These are phyloP conservation scores for Lineus longissimus DNA, from an alignment of 1,140 invertebrate species.

Conservation along the genomic window DNA sequence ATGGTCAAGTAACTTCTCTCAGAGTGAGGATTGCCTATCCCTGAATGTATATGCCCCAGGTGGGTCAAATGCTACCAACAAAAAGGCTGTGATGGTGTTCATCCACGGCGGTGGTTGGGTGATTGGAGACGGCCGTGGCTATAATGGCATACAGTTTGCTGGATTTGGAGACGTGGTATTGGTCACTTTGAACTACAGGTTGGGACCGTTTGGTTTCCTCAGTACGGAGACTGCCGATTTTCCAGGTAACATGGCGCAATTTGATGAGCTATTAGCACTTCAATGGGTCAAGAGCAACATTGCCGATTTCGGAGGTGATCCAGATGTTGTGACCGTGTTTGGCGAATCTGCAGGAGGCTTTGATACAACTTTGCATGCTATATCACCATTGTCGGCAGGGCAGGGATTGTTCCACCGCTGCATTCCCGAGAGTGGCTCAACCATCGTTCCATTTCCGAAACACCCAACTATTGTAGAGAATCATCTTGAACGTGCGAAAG, in stretches of 20 bases:
- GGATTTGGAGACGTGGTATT: neutral
- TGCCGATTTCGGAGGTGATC: constrained; percentile 37
- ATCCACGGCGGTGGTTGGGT: constrained; percentile 25
- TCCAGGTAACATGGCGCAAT: constrained; percentile 70
- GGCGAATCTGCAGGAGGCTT: constrained; percentile 15
- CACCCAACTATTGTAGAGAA: too few species aligned
- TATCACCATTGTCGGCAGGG: neutral
- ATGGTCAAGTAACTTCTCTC: neutral
- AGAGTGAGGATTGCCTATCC: constrained; percentile 21
- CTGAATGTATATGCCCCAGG: constrained; percentile 23
- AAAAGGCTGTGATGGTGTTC: constrained; percentile 22
- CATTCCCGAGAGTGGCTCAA: neutral
- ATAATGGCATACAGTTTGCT: neutral
- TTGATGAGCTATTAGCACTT: constrained; percentile 68
- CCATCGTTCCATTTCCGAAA: neutral
- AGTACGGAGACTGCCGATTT: neutral
- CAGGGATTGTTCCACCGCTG: neutral
- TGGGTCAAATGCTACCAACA: neutral
- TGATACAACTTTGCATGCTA: neutral
- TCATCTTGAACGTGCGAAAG: neutral
- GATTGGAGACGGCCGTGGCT: constrained; percentile 12
- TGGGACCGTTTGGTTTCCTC: too few species aligned
- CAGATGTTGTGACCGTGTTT: constrained; percentile 36
- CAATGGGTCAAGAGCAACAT: constrained; percentile 57
- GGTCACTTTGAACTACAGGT: too few species aligned